Percentiles rank a stretch among this genome's conserved stretches.
phyloP scores from a whole-genome alignment of 2,113 vertebrate species.

The Willisornis vidua region DNA sequence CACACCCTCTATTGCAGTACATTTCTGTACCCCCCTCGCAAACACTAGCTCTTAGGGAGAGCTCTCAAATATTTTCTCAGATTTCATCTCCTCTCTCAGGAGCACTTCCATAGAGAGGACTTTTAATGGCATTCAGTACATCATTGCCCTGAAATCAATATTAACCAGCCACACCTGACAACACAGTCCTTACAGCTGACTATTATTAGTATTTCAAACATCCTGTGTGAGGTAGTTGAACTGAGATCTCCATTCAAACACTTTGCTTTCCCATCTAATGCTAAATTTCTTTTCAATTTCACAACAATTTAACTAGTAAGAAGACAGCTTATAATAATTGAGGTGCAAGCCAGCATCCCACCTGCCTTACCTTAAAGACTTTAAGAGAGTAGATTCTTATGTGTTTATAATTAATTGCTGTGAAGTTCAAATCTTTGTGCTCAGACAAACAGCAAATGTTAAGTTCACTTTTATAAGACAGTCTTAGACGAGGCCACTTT shows the following conservation, averaged over 20 bases:
- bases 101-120: rapidly evolving
- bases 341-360: background rate
- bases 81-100: background rate
- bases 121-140: background rate
- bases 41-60: rapidly evolving
- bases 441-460: background rate
- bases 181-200: background rate
- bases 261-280: background rate
- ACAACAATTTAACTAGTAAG: background rate
- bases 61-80: background rate
- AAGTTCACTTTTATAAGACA: background rate
- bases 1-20: background rate
- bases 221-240: background rate
- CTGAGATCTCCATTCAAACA: background rate
- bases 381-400: background rate
- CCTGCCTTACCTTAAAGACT: background rate
- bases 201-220: background rate
- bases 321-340: background rate
- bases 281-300: background rate
- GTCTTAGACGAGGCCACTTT: background rate
- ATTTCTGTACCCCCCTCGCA: rapidly evolving
- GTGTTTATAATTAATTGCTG: background rate
- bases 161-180: background rate
- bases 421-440: background rate
- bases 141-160: background rate